These are phyloP conservation scores for Diachasma alloeum DNA, from an alignment of 1,140 invertebrate genomes.

Conservation along the genomic window DNA sequence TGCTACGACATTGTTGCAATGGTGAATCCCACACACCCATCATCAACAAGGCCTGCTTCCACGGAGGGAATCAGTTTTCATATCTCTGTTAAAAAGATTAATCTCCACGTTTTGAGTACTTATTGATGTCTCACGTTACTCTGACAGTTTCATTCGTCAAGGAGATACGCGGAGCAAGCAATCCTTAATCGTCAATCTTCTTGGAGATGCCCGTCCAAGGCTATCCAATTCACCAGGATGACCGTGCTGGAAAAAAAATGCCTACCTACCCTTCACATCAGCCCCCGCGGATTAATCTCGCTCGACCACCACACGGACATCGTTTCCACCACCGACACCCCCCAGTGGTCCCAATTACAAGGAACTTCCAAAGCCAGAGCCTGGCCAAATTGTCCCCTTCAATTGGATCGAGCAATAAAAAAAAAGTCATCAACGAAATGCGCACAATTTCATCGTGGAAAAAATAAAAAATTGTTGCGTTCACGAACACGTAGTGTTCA, in stretches of 20 bases:
- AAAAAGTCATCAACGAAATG: background rate
- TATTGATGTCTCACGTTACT: background rate
- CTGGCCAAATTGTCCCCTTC: slow-evolving; percentile 17
- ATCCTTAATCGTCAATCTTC: slow-evolving; percentile 22
- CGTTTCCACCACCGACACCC: background rate
- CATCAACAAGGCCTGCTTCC: too few relatives aligned
- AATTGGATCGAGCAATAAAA: slow-evolving; percentile 12
- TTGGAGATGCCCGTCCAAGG: background rate
- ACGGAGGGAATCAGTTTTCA: too few relatives aligned
- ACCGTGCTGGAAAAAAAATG: background rate
- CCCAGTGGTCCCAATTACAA: slow-evolving; percentile 12
- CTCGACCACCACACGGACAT: background rate
- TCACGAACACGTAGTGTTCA: too few relatives aligned
- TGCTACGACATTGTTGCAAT: background rate
- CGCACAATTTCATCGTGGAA: background rate
- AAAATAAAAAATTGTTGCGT: background rate
- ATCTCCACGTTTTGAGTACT: background rate
- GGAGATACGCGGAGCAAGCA: background rate
- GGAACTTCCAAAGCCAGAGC: background rate
- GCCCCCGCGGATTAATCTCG: slow-evolving; percentile 18
- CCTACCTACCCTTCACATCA: background rate
- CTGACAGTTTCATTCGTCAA: slow-evolving; percentile 11
- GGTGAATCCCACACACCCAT: background rate
- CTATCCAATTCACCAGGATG: slow-evolving; percentile 14
- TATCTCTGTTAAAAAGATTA: background rate